These are phyloP conservation scores for Ceryle rudis DNA, from an alignment of 2,797 vertebrate genomes.

Conservation along the genomic window DNA sequence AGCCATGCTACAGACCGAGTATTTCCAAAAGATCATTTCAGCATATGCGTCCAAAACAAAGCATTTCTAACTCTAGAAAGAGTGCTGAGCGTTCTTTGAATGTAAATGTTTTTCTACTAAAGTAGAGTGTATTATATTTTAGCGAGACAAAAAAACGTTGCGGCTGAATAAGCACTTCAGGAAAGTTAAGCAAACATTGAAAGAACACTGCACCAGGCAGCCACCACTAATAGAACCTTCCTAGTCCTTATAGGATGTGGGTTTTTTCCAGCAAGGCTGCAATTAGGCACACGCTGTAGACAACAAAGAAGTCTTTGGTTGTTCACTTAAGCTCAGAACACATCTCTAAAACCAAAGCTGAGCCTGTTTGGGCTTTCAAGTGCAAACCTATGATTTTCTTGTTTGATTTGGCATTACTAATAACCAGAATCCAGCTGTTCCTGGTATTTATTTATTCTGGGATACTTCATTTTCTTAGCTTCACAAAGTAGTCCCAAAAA, in stretches of 20 bases:
- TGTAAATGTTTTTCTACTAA: not conserved
- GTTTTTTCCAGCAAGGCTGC: constrained; percentile 40
- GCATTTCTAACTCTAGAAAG: not conserved
- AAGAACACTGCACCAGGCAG: not conserved
- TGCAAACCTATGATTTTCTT: constrained; percentile 23
- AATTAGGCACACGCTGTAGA: constrained; percentile 20
- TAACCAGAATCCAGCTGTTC: constrained; percentile 24
- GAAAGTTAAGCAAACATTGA: not conserved
- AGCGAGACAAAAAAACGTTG: not conserved
- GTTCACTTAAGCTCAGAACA: constrained; percentile 36
- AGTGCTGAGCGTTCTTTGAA: not conserved
- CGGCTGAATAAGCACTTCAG: not conserved
- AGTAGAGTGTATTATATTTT: not conserved
- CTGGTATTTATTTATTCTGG: constrained; percentile 7
- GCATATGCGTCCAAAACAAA: not conserved
- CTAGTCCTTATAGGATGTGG: constrained; percentile 13
- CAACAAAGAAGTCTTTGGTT: constrained; percentile 59
- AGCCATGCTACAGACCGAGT: not conserved
- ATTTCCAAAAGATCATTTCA: not conserved
- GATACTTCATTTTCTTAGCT: not conserved
- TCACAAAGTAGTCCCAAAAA: not conserved
- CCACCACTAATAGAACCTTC: not conserved
- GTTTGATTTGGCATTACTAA: constrained; percentile 50
- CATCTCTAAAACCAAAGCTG: constrained; percentile 28
- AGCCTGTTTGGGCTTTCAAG: constrained; percentile 20